Evolutionary conservation across 1,140 invertebrate species (phyloP).

Genomic region (Procambarus clarkii): DNA sequence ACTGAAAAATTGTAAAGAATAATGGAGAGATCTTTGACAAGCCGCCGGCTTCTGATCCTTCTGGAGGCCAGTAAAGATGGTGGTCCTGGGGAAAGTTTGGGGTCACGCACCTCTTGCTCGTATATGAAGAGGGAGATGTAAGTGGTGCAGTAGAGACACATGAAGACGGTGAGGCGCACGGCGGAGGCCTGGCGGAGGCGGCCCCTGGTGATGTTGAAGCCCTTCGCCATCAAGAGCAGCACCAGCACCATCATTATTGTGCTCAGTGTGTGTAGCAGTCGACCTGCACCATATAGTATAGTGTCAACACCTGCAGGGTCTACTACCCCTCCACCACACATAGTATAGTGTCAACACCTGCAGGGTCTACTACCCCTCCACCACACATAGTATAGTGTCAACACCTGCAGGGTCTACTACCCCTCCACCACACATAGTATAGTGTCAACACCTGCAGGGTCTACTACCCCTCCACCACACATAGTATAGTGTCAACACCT

Average conservation of each 20-base stretch:
- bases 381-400: too few relatives aligned
- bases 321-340: neutral
- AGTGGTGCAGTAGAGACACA: slow-evolving; percentile 84
- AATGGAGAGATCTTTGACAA: too few relatives aligned
- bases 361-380: too few relatives aligned
- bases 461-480: too few relatives aligned
- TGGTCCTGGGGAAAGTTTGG: too few relatives aligned
- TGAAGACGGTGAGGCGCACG: slow-evolving; percentile 87
- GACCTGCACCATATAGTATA: slow-evolving; percentile 77
- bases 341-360: neutral
- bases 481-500: too few relatives aligned
- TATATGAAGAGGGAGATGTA: slow-evolving; percentile 86
- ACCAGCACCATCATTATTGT: slow-evolving; percentile 86
- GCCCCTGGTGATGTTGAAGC: slow-evolving; percentile 92
- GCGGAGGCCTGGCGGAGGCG: slow-evolving; percentile 82
- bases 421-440: too few relatives aligned
- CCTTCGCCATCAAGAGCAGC: slow-evolving; percentile 89
- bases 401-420: too few relatives aligned
- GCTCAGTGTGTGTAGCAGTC: slow-evolving; percentile 83
- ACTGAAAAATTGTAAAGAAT: too few relatives aligned
- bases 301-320: neutral
- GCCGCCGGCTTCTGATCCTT: too few relatives aligned
- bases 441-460: too few relatives aligned
- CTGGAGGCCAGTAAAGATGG: too few relatives aligned
- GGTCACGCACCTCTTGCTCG: slow-evolving; percentile 81